Percentiles rank a stretch among this genome's conserved stretches.
These are phyloP conservation scores for Zaprionus gabonicus DNA, from an alignment of 1,140 invertebrate species.

Conservation along the genomic window DNA sequence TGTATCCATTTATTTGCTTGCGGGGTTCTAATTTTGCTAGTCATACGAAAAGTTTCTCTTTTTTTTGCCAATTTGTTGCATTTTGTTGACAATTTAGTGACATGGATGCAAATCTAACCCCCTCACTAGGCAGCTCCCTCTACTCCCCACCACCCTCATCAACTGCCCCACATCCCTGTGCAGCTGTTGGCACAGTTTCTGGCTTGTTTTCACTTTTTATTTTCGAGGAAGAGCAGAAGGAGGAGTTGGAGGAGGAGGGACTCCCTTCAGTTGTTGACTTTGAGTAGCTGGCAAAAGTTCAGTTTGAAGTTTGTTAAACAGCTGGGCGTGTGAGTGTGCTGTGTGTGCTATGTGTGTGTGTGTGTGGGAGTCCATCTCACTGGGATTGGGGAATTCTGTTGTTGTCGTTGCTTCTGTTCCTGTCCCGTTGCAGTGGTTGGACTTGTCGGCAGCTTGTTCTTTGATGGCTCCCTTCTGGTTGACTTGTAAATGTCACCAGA, in stretches of 20 bases:
- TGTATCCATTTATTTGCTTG: constrained; percentile 58
- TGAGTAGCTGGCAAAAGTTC: constrained; percentile 63
- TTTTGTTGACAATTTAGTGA: constrained; percentile 78
- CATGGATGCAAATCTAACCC: constrained; percentile 41
- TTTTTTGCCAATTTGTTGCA: constrained; percentile 75
- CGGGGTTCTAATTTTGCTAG: constrained; percentile 70
- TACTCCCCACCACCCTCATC: too few species aligned
- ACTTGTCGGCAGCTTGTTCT: constrained; percentile 28
- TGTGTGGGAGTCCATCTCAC: constrained; percentile 18
- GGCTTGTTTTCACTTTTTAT: constrained; percentile 47
- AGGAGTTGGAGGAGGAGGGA: constrained; percentile 14
- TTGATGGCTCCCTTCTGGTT: constrained; percentile 34
- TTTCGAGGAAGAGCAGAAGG: neutral
- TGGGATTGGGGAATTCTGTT: constrained; percentile 14
- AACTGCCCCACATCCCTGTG: neutral
- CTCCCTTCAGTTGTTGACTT: constrained; percentile 67
- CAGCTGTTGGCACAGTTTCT: constrained; percentile 41
- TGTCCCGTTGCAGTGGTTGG: neutral
- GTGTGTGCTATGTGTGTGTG: neutral
- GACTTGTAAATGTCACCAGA: constrained; percentile 26
- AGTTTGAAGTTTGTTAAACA: constrained; percentile 67
- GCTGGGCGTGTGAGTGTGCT: constrained; percentile 43
- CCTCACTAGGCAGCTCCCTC: neutral
- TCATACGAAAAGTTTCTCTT: constrained; percentile 62
- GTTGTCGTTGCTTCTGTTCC: neutral